Evolutionary conservation across 2,888 invertebrate genomes (phyloP), one percentile per base, ranked within the genome.

Genomic region (Cephus pulcher): DNA sequence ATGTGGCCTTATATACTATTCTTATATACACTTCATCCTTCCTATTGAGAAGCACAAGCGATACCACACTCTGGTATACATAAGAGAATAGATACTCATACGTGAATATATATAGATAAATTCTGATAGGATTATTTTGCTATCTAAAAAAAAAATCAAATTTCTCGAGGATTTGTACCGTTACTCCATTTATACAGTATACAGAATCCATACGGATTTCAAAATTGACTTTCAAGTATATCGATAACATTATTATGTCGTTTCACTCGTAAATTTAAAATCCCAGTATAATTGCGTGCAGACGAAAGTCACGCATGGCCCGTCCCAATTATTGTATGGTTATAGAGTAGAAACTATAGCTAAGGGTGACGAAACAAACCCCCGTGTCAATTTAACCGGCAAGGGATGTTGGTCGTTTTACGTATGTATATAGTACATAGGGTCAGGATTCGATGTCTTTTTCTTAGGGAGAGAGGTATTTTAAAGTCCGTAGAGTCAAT

Each of bases 401-500:
- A 56, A 56, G 56, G 56, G 56, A 56, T 56, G 23, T 56, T 56
- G 56, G 23, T 56, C 23, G 56, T 56, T 56, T 23, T 23, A 56
- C 56, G 56, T 23, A 56, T 56, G 23, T 56, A 56, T 56, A 78
- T 71, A 78, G 78, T 74, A 73, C 71, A 73, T 71, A 80, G 81
- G 83, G 83, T 84, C 85, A 83, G 84, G 83, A 83, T 82, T 84
- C 77, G 76, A 83, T 79, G 82, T 77, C 77, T 56, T 56, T 56
- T 56, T 56, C 56, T 56, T 56, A 56, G 56, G 56, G 56, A 23
- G 56, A 80, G 80, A 81, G 77, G 82, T 86, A 87, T 87, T 89
- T 90, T 88, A 87, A 90, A 90, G 86, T 88, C 88, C 87, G 84
- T 85, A 82, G 86, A 84, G 84, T 89, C 89, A 89, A 89, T 89